A percentile compares a stretch with the other conserved stretches of the same genome.
Conservation (phyloP, 2,888 invertebrate genomes). For the Hypsopygia costalis region DNA sequence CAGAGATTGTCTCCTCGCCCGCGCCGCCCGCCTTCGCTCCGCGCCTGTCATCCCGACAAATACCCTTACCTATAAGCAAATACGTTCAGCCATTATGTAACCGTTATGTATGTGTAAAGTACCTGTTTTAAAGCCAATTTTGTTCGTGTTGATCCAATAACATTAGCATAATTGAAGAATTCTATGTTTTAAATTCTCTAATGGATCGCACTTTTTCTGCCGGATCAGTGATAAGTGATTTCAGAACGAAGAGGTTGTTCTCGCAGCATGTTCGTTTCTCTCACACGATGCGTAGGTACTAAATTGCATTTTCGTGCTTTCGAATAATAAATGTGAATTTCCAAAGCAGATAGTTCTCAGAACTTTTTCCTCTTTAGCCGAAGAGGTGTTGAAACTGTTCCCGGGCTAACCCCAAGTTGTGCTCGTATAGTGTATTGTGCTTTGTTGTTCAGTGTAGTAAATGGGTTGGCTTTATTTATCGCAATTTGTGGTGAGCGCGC, state of each 20-base stretch:
- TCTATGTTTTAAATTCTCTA: not conserved
- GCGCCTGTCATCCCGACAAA: slow-evolving; percentile 26
- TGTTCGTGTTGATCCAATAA: slow-evolving; percentile 21
- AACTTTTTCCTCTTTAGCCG: slow-evolving; percentile 31
- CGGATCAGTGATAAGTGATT: not conserved
- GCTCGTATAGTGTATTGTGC: slow-evolving; percentile 6
- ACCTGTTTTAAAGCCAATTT: slow-evolving; percentile 28
- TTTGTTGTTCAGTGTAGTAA: slow-evolving; percentile 6
- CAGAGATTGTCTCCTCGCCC: slow-evolving; percentile 59
- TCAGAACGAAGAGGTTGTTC: not conserved
- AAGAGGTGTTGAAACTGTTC: slow-evolving; percentile 30
- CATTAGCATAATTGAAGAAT: slow-evolving; percentile 18
- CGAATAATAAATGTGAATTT: slow-evolving; percentile 38
- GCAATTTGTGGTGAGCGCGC: slow-evolving; percentile 7
- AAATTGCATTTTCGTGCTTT: slow-evolving; percentile 31
- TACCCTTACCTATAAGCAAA: slow-evolving; percentile 36
- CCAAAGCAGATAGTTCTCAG: slow-evolving; percentile 20
- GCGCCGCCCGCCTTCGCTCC: slow-evolving; percentile 26
- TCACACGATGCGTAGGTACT: slow-evolving; percentile 24
- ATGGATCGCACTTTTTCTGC: not conserved
- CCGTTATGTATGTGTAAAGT: slow-evolving; percentile 33
- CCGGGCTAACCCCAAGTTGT: slow-evolving; percentile 6
- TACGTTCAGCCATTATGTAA: slow-evolving; percentile 32
- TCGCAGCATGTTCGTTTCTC: slow-evolving; percentile 1
- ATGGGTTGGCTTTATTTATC: slow-evolving; percentile 10